These are phyloP conservation scores for Lampris incognitus DNA, from an alignment of 2,113 vertebrate species.

Conservation along the genomic window DNA sequence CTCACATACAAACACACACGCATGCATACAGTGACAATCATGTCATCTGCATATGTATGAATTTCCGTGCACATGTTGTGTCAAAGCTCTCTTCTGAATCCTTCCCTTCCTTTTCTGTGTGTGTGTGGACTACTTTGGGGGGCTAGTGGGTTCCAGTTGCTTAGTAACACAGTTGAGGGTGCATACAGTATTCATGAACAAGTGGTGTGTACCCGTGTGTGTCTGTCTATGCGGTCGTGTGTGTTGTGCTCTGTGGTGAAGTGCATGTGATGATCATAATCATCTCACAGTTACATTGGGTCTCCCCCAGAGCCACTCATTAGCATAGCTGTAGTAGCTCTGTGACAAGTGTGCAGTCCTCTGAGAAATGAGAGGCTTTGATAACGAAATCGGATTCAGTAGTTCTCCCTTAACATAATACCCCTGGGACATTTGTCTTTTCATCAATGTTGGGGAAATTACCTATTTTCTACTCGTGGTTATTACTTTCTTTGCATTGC, in stretches of 20 bases:
- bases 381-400: neutral
- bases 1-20: constrained; percentile 10
- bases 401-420: neutral
- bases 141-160: constrained; percentile 72
- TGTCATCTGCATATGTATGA: constrained; percentile 46
- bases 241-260: constrained; percentile 48
- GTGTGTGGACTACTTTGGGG: constrained; percentile 58
- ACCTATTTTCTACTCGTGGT: too few species aligned
- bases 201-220: constrained; percentile 17
- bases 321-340: constrained; percentile 65
- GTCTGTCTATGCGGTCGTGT: neutral
- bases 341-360: constrained; percentile 35
- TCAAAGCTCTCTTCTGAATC: constrained; percentile 20
- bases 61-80: constrained; percentile 36
- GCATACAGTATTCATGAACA: constrained; percentile 58
- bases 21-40: neutral
- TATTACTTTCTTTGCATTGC: too few species aligned
- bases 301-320: constrained; percentile 71
- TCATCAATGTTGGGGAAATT: too few species aligned
- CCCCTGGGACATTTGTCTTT: too few species aligned
- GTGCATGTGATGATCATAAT: constrained; percentile 75
- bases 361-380: constrained; percentile 10
- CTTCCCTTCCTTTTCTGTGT: neutral
- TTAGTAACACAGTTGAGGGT: constrained; percentile 77
- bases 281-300: constrained; percentile 74